phyloP scores from a whole-genome alignment of 2,888 invertebrate species.

The Philhelius pedissequus region DNA sequence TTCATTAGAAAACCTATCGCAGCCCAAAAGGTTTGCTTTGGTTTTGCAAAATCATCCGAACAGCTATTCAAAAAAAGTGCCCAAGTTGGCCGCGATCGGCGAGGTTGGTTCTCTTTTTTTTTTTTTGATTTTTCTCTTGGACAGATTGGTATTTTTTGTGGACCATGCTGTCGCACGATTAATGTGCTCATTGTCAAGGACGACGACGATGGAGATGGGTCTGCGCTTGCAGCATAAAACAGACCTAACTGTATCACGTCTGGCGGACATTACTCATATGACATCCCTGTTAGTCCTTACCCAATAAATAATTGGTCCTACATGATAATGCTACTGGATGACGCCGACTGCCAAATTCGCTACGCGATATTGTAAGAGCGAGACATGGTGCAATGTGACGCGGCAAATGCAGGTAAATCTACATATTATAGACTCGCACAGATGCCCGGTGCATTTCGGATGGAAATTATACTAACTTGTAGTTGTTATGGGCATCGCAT shows the following conservation, averaged over 20 bases:
- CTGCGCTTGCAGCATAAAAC: neutral
- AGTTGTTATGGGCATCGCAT: neutral
- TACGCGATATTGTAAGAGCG: neutral
- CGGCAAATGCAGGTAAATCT: slow-evolving; percentile 35
- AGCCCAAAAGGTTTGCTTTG: neutral
- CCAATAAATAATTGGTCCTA: slow-evolving; percentile 56
- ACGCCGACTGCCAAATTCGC: slow-evolving; percentile 23
- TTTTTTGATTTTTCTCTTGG: neutral
- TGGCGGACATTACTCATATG: slow-evolving; percentile 57
- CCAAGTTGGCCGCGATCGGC: slow-evolving; percentile 12
- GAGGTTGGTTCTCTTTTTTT: neutral
- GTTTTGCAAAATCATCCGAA: slow-evolving; percentile 4
- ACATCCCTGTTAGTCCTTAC: slow-evolving; percentile 15
- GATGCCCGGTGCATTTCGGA: neutral
- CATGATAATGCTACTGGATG: slow-evolving; percentile 64
- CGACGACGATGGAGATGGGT: slow-evolving; percentile 1
- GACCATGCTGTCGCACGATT: slow-evolving; percentile 48
- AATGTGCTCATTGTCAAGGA: slow-evolving; percentile 66
- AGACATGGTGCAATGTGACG: slow-evolving; percentile 46
- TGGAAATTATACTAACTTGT: slow-evolving; percentile 47
- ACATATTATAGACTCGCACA: neutral
- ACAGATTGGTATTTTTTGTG: slow-evolving; percentile 57
- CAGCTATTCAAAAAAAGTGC: slow-evolving; percentile 1
- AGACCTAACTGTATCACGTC: slow-evolving; percentile 58
- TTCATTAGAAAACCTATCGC: slow-evolving; percentile 63